phyloP scores from a whole-genome alignment of 2,888 invertebrate genomes.

The Torymus texanus region DNA sequence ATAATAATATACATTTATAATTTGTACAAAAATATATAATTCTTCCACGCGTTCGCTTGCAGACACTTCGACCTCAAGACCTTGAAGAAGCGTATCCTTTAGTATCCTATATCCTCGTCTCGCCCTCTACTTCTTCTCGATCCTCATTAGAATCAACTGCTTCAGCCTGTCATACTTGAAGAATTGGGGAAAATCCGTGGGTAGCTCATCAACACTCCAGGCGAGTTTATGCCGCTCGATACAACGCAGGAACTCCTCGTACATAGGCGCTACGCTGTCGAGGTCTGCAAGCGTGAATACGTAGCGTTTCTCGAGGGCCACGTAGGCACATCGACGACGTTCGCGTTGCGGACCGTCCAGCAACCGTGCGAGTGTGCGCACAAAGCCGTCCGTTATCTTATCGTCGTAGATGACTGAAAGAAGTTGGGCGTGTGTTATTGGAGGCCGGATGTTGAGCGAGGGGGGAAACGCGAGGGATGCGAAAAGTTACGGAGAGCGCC shows the following conservation, averaged over 20 bases:
- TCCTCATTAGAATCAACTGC: slow-evolving; percentile 85
- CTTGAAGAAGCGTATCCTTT: no score
- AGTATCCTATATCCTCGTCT: no score
- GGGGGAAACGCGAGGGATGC: no score
- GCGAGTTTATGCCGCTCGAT: slow-evolving; percentile 75
- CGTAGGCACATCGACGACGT: slow-evolving; percentile 75
- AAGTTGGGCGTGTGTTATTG: background rate
- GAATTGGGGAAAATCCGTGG: slow-evolving; percentile 86
- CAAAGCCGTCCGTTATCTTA: slow-evolving; percentile 86
- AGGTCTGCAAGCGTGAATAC: slow-evolving; percentile 89
- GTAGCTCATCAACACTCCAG: slow-evolving; percentile 80
- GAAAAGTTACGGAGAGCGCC: no score
- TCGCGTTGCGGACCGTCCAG: slow-evolving; percentile 78
- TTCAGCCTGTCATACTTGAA: slow-evolving; percentile 88
- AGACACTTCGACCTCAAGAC: no score
- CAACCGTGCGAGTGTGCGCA: slow-evolving; percentile 83
- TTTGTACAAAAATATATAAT: no score
- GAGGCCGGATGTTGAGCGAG: no score
- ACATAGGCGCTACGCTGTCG: slow-evolving; percentile 90
- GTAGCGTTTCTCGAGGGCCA: slow-evolving; percentile 90
- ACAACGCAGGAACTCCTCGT: slow-evolving; percentile 86
- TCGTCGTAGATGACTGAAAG: slow-evolving; percentile 88
- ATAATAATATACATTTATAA: no score
- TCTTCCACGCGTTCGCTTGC: no score
- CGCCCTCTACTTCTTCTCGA: slow-evolving; percentile 70